Base-by-base conservation (phyloP, 1,140 invertebrate genomes). In the Hetaerina americana region DNA sequence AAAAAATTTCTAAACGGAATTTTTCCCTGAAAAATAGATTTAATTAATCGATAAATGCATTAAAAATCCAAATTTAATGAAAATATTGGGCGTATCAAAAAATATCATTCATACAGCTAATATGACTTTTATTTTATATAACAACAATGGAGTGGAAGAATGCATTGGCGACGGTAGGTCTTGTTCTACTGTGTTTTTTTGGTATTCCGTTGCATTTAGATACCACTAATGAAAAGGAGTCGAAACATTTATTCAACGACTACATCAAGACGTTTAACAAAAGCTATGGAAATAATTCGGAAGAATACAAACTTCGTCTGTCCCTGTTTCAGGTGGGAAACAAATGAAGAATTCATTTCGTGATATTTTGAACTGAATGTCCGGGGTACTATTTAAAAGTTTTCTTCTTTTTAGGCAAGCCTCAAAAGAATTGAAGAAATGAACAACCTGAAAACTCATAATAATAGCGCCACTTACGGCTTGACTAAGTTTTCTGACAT, bases 401-500 rank as follows among this genome's bases (percentile, higher is more conserved):
- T 26, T 74, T 74, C 75, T 66, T 69, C 68, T 69, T 78, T 80
- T 71, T 73, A 91, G 89, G 81, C 81, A 74, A 87, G 88, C 22
- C 78, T 90, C 26, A 76, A 80, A 29, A 82, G 83, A 73, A 89
- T 91, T 72, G 82, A 88, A 27, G 77, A 77, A 71, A 78, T 91
- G 71, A 92, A 92, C 75, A 76, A 78, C 67, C 78, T 82, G 68
- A 80, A 86, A 27, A 82, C 78, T 2, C 82, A 83, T 24, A 78
- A 83, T 24, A 78, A 82, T n/a, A 83, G 85, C 76, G 89, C 89
- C 0, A 77, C 82, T 26, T 93, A 89, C 81, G 92, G 92, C 6
- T 75, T 90, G 0, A 94, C 90, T 1, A 80, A 86, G 76, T 89
- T 87, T 75, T 90, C 92, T 5, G 91, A 94, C 78, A 81, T 93